A percentile compares a stretch with the other conserved stretches of the same genome.
Conservation (phyloP, 2,888 invertebrate species). For the Drosophila fulvimacula region DNA sequence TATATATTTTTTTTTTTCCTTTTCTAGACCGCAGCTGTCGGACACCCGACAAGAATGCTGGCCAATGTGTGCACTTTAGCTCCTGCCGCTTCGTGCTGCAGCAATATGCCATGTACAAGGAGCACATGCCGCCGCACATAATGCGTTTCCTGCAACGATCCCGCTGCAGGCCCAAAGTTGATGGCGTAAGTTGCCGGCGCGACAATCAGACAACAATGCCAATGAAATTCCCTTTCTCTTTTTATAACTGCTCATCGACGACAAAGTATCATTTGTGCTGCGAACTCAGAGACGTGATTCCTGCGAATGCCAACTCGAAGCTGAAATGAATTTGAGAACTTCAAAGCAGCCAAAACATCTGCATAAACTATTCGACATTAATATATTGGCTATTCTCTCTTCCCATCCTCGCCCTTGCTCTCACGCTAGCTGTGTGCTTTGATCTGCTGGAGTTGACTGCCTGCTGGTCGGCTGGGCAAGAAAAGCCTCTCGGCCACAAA, state of each 20-base stretch:
- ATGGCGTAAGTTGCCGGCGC: slow-evolving; percentile 63
- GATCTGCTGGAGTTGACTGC: slow-evolving; percentile 59
- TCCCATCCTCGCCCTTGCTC: neutral
- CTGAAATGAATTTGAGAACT: slow-evolving; percentile 65
- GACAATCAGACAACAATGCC: slow-evolving; percentile 1
- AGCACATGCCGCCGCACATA: slow-evolving; percentile 69
- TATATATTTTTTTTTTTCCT: neutral
- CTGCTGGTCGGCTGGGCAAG: slow-evolving; percentile 28
- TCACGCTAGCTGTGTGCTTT: slow-evolving; percentile 49
- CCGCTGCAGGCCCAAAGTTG: slow-evolving; percentile 68
- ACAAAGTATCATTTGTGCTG: slow-evolving; percentile 76
- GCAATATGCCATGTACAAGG: slow-evolving; percentile 74
- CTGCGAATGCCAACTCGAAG: slow-evolving; percentile 74
- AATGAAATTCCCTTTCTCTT: slow-evolving; percentile 37
- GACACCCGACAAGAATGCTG: slow-evolving; percentile 65
- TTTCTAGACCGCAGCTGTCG: slow-evolving; percentile 61
- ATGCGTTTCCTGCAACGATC: slow-evolving; percentile 72
- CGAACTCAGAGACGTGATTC: slow-evolving; percentile 70
- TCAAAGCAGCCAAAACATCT: slow-evolving; percentile 58
- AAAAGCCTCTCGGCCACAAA: slow-evolving; percentile 30
- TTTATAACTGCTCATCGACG: slow-evolving; percentile 30
- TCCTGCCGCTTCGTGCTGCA: slow-evolving; percentile 64
- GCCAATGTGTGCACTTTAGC: slow-evolving; percentile 72
- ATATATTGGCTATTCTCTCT: neutral
- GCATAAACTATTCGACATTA: slow-evolving; percentile 22